A percentile compares a stretch with the other conserved stretches of the same genome.
These are phyloP conservation scores for Synanthedon andrenaeformis DNA, from an alignment of 2,888 invertebrate genomes.

Conservation along the genomic window DNA sequence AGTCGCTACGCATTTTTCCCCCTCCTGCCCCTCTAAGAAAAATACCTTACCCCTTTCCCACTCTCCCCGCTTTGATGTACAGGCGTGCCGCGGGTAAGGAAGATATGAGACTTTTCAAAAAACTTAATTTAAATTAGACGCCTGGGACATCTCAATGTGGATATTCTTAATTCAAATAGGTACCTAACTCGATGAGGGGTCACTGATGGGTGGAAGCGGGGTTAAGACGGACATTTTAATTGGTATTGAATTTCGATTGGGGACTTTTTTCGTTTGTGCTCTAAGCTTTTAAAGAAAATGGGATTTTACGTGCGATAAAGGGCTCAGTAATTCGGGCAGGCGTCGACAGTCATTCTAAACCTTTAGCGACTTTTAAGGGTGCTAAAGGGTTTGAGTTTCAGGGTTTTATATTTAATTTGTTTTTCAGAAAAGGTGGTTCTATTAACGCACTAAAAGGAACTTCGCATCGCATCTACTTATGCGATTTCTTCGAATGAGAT, in stretches of 20 bases:
- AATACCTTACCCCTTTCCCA: slow-evolving; percentile 47
- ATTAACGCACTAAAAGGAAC: background rate
- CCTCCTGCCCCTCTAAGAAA: slow-evolving; percentile 27
- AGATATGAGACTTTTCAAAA: slow-evolving; percentile 70
- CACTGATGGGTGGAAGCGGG: slow-evolving; percentile 25
- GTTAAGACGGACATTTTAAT: slow-evolving; percentile 51
- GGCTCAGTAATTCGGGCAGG: slow-evolving; percentile 14
- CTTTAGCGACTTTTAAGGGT: slow-evolving; percentile 6
- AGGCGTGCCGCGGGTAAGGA: slow-evolving; percentile 62
- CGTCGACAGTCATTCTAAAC: slow-evolving; percentile 8
- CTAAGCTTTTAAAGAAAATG: slow-evolving; percentile 23
- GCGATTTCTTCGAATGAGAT: too few relatives aligned
- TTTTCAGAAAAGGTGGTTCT: background rate
- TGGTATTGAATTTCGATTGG: slow-evolving; percentile 67
- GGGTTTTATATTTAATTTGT: background rate
- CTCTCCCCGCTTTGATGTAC: slow-evolving; percentile 57
- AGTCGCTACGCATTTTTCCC: slow-evolving; percentile 65
- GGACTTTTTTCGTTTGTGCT: slow-evolving; percentile 23
- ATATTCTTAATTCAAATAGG: slow-evolving; percentile 65
- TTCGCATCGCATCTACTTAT: too few relatives aligned
- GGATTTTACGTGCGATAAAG: slow-evolving; percentile 19
- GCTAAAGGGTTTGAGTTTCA: background rate
- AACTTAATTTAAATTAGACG: slow-evolving; percentile 70
- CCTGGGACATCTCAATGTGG: slow-evolving; percentile 59
- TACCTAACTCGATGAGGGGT: slow-evolving; percentile 38